A percentile compares a stretch with the other conserved stretches of the same genome.
These are phyloP conservation scores for Danio jaintianensis DNA, from an alignment of 2,797 vertebrate species.

Conservation along the genomic window DNA sequence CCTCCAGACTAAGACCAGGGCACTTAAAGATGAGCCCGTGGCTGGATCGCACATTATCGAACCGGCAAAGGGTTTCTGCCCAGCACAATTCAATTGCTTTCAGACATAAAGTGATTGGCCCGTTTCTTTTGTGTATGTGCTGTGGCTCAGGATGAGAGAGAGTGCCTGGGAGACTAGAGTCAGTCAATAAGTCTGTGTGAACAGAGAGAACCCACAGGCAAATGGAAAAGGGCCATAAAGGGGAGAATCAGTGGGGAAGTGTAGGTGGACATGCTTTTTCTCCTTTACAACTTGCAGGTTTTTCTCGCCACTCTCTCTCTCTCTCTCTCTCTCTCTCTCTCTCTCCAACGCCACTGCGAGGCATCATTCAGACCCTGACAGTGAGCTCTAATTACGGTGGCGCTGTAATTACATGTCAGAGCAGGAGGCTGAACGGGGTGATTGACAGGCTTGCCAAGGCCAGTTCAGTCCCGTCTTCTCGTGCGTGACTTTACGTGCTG, in stretches of 20 bases:
- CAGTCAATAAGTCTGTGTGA: slow-evolving; percentile 48
- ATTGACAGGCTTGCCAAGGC: slow-evolving; percentile 64
- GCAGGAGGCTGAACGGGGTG: slow-evolving; percentile 56
- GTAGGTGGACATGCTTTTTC: slow-evolving; percentile 46
- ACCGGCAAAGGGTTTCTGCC: slow-evolving; percentile 75
- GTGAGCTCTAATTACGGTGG: slow-evolving; percentile 60
- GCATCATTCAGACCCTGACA: slow-evolving; percentile 61
- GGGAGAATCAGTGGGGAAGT: slow-evolving; percentile 32
- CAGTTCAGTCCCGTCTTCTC: slow-evolving; percentile 55
- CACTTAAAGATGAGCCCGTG: slow-evolving; percentile 66
- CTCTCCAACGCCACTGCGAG: slow-evolving; percentile 26
- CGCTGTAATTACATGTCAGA: slow-evolving; percentile 66
- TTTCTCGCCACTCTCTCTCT: slow-evolving; percentile 25
- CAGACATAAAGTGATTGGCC: slow-evolving; percentile 68
- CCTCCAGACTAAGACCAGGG: slow-evolving; percentile 63
- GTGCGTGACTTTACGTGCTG: slow-evolving; percentile 56
- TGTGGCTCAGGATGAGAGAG: slow-evolving; percentile 3
- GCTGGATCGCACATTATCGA: slow-evolving; percentile 73
- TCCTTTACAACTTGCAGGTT: slow-evolving; percentile 37
- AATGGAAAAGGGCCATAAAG: slow-evolving; percentile 39
- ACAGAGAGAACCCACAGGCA: slow-evolving; percentile 48
- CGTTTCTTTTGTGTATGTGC: slow-evolving; percentile 25
- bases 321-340: slow-evolving; percentile 25
- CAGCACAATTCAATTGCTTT: slow-evolving; percentile 74
- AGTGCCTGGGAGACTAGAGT: slow-evolving; percentile 26